Evolutionary conservation across 2,113 vertebrate genomes (phyloP).

Genomic region (Cettia cetti): DNA sequence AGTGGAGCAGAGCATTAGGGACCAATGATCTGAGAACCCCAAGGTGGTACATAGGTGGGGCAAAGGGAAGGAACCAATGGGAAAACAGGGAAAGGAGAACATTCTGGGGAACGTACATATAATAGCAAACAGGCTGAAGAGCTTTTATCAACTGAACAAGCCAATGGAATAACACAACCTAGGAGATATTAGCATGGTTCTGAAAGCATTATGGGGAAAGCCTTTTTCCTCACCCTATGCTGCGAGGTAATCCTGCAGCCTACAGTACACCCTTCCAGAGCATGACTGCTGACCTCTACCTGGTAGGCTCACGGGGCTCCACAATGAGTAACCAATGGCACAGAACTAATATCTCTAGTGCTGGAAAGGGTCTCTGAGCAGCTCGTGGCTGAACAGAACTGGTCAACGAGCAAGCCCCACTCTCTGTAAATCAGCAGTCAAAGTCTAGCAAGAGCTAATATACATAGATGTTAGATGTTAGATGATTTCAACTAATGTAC

Average conservation of each 20-base stretch:
- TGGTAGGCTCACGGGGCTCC: background rate
- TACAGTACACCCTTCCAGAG: background rate
- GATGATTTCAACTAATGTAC: background rate
- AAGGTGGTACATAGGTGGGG: background rate
- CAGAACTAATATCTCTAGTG: background rate
- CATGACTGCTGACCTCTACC: background rate
- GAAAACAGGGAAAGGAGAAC: background rate
- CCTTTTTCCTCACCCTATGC: background rate
- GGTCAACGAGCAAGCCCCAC: background rate
- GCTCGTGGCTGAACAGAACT: background rate
- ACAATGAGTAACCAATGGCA: background rate
- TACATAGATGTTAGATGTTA: background rate
- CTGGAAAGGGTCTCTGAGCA: background rate
- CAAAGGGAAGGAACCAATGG: background rate
- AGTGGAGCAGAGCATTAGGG: background rate
- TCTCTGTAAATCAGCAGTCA: background rate
- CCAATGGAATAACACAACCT: background rate
- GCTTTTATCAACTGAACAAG: background rate
- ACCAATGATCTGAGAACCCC: background rate
- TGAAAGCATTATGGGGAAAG: background rate
- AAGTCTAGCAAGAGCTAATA: background rate
- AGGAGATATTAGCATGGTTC: background rate
- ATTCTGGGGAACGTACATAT: background rate
- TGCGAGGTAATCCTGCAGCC: background rate
- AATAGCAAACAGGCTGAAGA: background rate